Percentiles rank a stretch among this genome's conserved stretches.
These are phyloP conservation scores for silkworm (Bombyx mori) DNA, from an alignment of 1,140 invertebrate genomes.

Conservation along the genomic window ASM3026992v2 NC_085129.1:10209501-10210000, in stretches of 20 bases:
- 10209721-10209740: neutral
- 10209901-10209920: neutral
- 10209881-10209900: slow-evolving; percentile 4
- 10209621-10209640: no score
- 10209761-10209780: neutral
- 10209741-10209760: neutral
- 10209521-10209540: no score
- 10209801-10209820: slow-evolving; percentile 25
- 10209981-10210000: no score
- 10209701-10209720: no score
- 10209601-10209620: no score
- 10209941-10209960: neutral
- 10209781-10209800: slow-evolving; percentile 18
- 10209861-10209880: slow-evolving; percentile 18
- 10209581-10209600: no score
- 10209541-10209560: no score
- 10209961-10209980: no score
- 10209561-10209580: no score
- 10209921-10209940: slow-evolving; percentile 1
- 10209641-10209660: neutral
- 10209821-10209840: slow-evolving; percentile 14
- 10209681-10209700: no score
- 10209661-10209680: neutral
- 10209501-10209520: no score
- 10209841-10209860: slow-evolving; percentile 23